These are phyloP conservation scores for Crocuta crocuta DNA, from an alignment of 2,113 vertebrate genomes.

Conservation along the genomic window DNA sequence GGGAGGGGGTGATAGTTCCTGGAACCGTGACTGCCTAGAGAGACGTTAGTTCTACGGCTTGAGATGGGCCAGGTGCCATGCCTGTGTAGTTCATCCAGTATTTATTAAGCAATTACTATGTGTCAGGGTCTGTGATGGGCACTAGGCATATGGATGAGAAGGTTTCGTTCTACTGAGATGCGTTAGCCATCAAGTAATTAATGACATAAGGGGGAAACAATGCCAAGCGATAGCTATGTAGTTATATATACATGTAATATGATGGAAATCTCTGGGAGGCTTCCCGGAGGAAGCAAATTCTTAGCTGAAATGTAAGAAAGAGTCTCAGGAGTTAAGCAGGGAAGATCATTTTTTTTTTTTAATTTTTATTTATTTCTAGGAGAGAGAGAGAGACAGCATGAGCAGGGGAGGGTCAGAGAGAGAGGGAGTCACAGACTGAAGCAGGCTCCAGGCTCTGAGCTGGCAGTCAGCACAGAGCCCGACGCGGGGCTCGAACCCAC, in stretches of 20 bases:
- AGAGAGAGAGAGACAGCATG: no score
- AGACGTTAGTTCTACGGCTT: not conserved
- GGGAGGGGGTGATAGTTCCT: not conserved
- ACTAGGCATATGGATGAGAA: not conserved
- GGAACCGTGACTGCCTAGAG: not conserved
- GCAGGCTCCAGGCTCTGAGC: no score
- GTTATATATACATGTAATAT: accelerated
- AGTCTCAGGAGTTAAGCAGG: not conserved
- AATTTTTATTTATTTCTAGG: no score
- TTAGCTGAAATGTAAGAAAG: not conserved
- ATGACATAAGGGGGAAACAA: not conserved
- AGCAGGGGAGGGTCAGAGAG: no score
- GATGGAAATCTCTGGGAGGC: not conserved
- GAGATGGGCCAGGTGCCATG: not conserved
- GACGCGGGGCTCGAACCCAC: no score
- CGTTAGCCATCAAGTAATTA: not conserved
- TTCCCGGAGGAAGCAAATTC: not conserved
- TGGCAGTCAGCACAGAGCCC: no score
- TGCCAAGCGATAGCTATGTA: not conserved
- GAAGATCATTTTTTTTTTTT: not conserved
- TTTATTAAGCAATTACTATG: conserved; percentile 46
- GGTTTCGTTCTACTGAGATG: not conserved
- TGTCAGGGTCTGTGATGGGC: not conserved
- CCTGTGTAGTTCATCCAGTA: not conserved
- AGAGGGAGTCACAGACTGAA: no score